Evolutionary conservation across 2,113 vertebrate genomes (phyloP), one percentile per base, ranked within the genome.

Genomic region (Psammodynastes pulverulentus): DNA sequence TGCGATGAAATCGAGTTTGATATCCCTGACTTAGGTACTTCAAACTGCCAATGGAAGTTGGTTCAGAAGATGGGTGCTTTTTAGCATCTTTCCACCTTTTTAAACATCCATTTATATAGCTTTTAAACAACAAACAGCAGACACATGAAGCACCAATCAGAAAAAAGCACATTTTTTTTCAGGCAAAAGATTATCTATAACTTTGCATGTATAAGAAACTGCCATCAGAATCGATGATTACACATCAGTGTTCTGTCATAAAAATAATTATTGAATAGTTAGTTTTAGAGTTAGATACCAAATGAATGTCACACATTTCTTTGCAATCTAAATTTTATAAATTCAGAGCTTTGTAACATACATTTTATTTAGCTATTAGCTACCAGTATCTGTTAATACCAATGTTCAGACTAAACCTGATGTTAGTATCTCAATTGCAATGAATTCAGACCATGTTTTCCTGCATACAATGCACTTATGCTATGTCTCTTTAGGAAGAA

Each of bases 401-500:
- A 89, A 94, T 85, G 91, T 7, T 52, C n/a, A 93, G 92, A 95
- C 95, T 1, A 54, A 94, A 79, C 49, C 62, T 17, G 45, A 95
- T 93, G 96, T 96, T 91, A 95, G 90, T 54, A 48, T 84, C 91
- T 90, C 94, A 90, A 95, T 79, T 93, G 21, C 72, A 92, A 9
- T 92, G 93, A 95, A 96, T 93, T 93, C 94, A 95, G 95, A 95
- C 95, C 96, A 95, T 92, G 93, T 79, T 79, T 86, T 90, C 93
- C 94, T 96, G 94, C 93, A 94, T 53, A 95, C 91, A 85, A 67
- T 46, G 94, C 95, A 94, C 72, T 94, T 62, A 87, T 72, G 0
- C 15, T 49, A 7, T 86, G 84, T 1, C 48, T 86, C 45, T 46
- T 49, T 49, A 86, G 45, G 85, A 45, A 48, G 45, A 29, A 86